Base-by-base conservation (phyloP, 2,113 vertebrate species). In the Tautogolabrus adspersus region DNA sequence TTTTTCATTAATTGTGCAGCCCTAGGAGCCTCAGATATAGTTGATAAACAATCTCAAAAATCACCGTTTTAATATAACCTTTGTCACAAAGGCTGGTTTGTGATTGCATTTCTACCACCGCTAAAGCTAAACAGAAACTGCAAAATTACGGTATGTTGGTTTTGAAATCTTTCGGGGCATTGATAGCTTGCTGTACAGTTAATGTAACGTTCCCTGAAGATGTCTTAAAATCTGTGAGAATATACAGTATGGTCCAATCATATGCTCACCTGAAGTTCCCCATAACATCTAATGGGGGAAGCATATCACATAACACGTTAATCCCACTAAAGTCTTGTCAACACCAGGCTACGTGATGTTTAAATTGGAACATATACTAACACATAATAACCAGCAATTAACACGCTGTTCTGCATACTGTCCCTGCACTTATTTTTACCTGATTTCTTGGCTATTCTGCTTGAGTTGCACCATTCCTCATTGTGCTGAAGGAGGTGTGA, bases 401-500 rank as follows among this genome's bases (percentile, higher is more conserved):
- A 23, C 54, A 40, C 49, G 10, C 30, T 5, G 19, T 62, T 66
- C 7, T 51, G 30, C 49, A 60, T 57, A 44, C 55, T 75, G 23
- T 75, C 63, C 70, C 51, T 61, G 40, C 68, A 52, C 63, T 23
- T 23, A 58, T 44, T 61, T 78, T 12, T 42, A 57, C 62, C 51
- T 62, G 57, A 42, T 66, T 52, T 62, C 22, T 57, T 47, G 38
- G 23, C 63, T 74, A 74, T 81, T 82, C 65, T 79, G 74, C 73
- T 66, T 22, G 72, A 83, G 44, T 63, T 83, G 63, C 76, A 13
- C 26, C 82, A 57, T 86, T 84, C 40, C 66, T 81, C 76, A 74
- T 76, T 79, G 83, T 86, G 70, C 71, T 62, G 69, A 74, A 82
- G 69, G 54, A 78, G 79, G 71, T 78, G 65, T 56, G 81, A 91